These are phyloP conservation scores for Botia kubotai DNA, from an alignment of 2,797 vertebrate genomes.

Conservation along the genomic window DNA sequence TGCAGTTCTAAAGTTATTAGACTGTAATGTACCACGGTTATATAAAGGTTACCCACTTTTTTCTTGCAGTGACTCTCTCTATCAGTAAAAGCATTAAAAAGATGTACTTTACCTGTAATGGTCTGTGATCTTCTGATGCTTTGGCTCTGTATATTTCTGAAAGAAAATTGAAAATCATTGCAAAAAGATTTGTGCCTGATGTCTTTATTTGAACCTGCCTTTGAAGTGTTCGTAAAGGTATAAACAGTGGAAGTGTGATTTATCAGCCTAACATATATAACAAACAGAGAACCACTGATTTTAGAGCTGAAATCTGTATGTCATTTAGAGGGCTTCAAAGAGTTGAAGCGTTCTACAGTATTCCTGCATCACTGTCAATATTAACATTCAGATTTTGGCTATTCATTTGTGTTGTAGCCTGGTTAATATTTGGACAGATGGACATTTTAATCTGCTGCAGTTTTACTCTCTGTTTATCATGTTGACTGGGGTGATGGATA, in stretches of 20 bases:
- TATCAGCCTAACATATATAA: neutral
- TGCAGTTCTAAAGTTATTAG: conserved; percentile 68
- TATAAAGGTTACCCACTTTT: conserved; percentile 74
- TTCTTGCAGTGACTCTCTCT: conserved; percentile 75
- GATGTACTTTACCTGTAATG: conserved; percentile 83
- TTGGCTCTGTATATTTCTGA: conserved; percentile 85
- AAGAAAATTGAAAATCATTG: conserved; percentile 73
- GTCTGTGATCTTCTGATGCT: conserved; percentile 84
- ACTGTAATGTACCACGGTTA: conserved; percentile 70
- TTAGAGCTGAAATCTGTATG: neutral
- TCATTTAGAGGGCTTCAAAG: neutral
- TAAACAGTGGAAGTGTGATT: neutral
- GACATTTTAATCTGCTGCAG: conserved; percentile 26
- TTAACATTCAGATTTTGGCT: neutral
- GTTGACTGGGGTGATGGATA: conserved; percentile 41
- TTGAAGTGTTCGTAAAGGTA: neutral
- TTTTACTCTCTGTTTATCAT: conserved; percentile 15
- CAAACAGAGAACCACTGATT: neutral
- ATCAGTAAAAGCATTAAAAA: conserved; percentile 70
- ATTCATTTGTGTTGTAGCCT: neutral
- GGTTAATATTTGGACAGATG: conserved; percentile 40
- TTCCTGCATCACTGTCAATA: neutral
- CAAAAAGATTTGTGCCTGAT: conserved; percentile 41
- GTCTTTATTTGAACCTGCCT: conserved; percentile 26
- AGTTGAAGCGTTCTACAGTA: neutral